Evolutionary conservation across 2,797 vertebrate genomes (phyloP).

Genomic region (Delichon dasypus): DNA sequence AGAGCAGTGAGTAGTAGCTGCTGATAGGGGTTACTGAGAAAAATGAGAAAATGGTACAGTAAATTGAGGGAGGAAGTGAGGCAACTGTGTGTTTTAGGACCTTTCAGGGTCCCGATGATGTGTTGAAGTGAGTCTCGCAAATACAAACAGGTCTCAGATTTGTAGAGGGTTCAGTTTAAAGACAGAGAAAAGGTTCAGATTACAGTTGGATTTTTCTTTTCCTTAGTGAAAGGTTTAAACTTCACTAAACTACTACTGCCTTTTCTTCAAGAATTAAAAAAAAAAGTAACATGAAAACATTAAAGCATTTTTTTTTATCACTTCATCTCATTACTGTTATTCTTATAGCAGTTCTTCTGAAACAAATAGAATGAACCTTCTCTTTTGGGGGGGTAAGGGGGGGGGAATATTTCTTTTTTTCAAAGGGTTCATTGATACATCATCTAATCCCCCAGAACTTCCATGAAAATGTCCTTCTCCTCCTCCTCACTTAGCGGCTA

Average conservation of each 20-base stretch:
- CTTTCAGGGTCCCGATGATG: background rate
- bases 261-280: background rate
- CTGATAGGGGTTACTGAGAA: conserved; percentile 26
- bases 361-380: background rate
- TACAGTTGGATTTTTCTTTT: background rate
- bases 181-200: background rate
- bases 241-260: background rate
- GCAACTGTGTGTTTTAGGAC: background rate
- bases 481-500: conserved; percentile 1
- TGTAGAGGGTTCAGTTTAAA: background rate
- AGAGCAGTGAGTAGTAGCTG: conserved; percentile 69
- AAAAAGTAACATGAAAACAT: background rate
- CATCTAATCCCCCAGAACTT: background rate
- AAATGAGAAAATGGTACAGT: conserved; percentile 29
- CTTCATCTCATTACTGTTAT: background rate
- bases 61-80: background rate
- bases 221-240: background rate
- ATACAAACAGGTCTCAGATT: background rate
- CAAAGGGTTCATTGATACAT: conserved; percentile 4
- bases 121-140: background rate
- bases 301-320: background rate
- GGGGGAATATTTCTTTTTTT: background rate
- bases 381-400: accelerated
- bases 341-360: background rate
- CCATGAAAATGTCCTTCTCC: background rate